Conservation (phyloP, 2,888 invertebrate genomes). For the Netelia inedita region DNA sequence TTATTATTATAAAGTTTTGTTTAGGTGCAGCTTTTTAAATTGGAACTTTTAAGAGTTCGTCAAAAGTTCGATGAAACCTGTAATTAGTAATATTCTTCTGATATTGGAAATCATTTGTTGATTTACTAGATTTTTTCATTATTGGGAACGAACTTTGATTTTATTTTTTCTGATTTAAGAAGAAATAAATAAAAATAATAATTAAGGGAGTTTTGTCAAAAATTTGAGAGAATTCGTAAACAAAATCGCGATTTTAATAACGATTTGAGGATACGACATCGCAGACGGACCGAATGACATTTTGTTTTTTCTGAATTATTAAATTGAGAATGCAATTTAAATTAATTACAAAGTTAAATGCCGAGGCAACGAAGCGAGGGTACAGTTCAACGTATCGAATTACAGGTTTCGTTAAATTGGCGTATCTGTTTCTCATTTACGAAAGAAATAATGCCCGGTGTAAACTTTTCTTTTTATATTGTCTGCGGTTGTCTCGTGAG, state of each 20-base stretch:
- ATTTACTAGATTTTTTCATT: too few species aligned
- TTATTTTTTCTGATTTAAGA: too few species aligned
- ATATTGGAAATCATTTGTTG: background rate
- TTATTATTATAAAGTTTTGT: background rate
- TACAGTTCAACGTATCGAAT: constrained; percentile 27
- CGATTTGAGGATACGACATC: too few species aligned
- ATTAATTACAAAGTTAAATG: background rate
- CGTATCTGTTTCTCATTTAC: constrained; percentile 16
- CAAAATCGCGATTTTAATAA: too few species aligned
- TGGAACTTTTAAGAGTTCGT: background rate
- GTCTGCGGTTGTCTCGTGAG: background rate
- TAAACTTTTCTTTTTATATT: constrained; percentile 17
- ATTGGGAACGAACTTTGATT: too few species aligned
- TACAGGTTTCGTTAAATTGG: constrained; percentile 30
- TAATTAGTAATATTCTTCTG: background rate
- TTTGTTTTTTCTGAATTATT: background rate
- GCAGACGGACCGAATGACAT: background rate
- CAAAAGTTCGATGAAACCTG: background rate
- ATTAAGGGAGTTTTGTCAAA: too few species aligned
- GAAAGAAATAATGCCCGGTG: constrained; percentile 17
- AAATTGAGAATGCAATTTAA: constrained; percentile 7
- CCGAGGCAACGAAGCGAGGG: background rate
- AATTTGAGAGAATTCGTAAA: too few species aligned
- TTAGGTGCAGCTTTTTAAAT: background rate
- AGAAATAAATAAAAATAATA: too few species aligned